Evolutionary conservation across 1,140 invertebrate genomes (phyloP).

Genomic region (Pseudomyrmex pallidus): DNA sequence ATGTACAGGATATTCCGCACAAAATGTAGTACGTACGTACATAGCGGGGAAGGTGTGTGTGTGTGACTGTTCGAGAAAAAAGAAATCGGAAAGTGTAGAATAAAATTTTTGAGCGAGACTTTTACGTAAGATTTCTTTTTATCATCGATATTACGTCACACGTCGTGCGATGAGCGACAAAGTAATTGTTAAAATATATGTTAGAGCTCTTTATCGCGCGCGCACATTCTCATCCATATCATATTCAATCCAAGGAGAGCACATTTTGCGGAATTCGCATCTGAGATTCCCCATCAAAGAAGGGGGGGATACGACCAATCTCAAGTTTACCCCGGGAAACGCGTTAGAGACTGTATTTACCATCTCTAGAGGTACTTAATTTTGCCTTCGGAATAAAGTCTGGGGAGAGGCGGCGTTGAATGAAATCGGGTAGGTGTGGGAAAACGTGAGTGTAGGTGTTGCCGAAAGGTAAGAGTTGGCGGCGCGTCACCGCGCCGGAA

Average conservation of each 20-base stretch:
- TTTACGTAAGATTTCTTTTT: too few relatives aligned
- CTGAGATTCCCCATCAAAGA: slow-evolving; percentile 51
- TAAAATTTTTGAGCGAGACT: not conserved
- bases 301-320: slow-evolving; percentile 27
- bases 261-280: slow-evolving; percentile 30
- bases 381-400: slow-evolving; percentile 83
- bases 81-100: not conserved
- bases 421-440: slow-evolving; percentile 46
- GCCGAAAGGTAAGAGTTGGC: slow-evolving; percentile 71
- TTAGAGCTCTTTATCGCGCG: not conserved
- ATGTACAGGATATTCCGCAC: not conserved
- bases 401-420: slow-evolving; percentile 59
- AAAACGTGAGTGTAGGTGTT: slow-evolving; percentile 71
- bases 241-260: not conserved
- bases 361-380: slow-evolving; percentile 82
- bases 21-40: too few relatives aligned
- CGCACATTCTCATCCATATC: not conserved
- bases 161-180: not conserved
- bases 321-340: slow-evolving; percentile 58
- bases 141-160: too few relatives aligned
- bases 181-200: slow-evolving; percentile 14
- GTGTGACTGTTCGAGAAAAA: too few relatives aligned
- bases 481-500: slow-evolving; percentile 30
- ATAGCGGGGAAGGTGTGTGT: too few relatives aligned
- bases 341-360: slow-evolving; percentile 78